Conservation (phyloP, 2,888 invertebrate species). For the Tenthredo notha region DNA sequence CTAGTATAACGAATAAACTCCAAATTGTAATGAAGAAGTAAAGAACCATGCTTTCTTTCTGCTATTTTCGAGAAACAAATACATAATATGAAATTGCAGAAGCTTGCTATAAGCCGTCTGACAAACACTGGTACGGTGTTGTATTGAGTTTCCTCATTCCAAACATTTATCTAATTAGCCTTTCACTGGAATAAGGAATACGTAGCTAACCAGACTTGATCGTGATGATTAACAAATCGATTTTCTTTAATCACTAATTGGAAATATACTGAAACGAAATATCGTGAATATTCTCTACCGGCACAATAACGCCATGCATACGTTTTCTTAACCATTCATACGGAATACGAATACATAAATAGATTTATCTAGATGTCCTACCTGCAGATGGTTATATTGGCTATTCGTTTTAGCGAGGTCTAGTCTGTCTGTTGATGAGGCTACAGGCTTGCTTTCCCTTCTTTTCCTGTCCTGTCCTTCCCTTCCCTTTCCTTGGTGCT, state of each 20-base stretch:
- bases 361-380: slow-evolving; percentile 71
- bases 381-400: slow-evolving; percentile 71
- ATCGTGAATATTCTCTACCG: slow-evolving; percentile 23
- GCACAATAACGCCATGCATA: slow-evolving; percentile 44
- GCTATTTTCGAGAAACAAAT: background rate
- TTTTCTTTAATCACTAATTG: background rate
- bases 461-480: slow-evolving; percentile 27
- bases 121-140: background rate
- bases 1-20: background rate
- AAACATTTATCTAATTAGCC: background rate
- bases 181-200: slow-evolving; percentile 4
- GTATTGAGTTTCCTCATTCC: background rate
- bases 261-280: background rate
- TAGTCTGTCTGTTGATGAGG: slow-evolving; percentile 69
- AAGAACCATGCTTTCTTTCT: background rate
- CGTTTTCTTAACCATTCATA: slow-evolving; percentile 45
- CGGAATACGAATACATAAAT: slow-evolving; percentile 64
- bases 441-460: slow-evolving; percentile 60
- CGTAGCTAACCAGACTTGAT: background rate
- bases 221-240: background rate
- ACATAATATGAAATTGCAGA: background rate
- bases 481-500: background rate
- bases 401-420: slow-evolving; percentile 70
- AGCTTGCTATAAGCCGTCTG: background rate
- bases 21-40: background rate